Evolutionary conservation across 1,140 invertebrate species (phyloP), one percentile per base, ranked within the genome.

Genomic region (Drosophila asahinai): DNA sequence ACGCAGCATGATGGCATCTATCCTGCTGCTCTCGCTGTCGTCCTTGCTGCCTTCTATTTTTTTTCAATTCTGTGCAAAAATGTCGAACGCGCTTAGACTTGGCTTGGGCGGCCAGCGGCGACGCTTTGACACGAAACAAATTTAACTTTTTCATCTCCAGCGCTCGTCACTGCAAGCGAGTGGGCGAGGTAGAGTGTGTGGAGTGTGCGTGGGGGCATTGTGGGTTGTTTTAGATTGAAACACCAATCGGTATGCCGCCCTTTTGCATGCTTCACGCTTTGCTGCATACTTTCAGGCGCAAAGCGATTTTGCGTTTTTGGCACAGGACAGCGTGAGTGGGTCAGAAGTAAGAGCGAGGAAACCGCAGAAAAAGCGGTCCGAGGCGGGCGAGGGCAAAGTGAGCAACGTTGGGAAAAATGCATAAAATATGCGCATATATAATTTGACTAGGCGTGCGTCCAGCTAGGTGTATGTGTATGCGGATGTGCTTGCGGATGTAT

Each of bases 81-180:
- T 86, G 86, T 86, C 86, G 86, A 90, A 89, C 75, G 84, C 78
- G 86, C 86, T 90, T 86, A 90, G 84, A 65, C 78, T 75, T 76
- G 80, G 67, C 76, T 83, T 63, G 49, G 55, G 65, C 75, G 75
- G 68, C 80, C 78, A 66, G 49, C 62, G 83, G 78, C 83, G 61
- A 74, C 86, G 86, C 86, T 89, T 89, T 90, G 86, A 90, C 86
- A 90, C 79, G 86, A 89, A 89, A 89, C 86, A 89, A 89, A 89
- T 89, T 89, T 89, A 90, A 90, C 86, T 89, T 89, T 89, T 89
- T 90, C 86, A 89, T 89, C 86, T 89, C 81, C 57, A 89, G 57
- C 57, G 86, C 71, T 68, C 86, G 80, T 61, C 78, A 70, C 59
- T 60, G 58, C 47, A 25, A 54, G 25, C 55, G 45, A 47, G 14